phyloP scores from a whole-genome alignment of 2,888 invertebrate species.

The Clusia tigrina region DNA sequence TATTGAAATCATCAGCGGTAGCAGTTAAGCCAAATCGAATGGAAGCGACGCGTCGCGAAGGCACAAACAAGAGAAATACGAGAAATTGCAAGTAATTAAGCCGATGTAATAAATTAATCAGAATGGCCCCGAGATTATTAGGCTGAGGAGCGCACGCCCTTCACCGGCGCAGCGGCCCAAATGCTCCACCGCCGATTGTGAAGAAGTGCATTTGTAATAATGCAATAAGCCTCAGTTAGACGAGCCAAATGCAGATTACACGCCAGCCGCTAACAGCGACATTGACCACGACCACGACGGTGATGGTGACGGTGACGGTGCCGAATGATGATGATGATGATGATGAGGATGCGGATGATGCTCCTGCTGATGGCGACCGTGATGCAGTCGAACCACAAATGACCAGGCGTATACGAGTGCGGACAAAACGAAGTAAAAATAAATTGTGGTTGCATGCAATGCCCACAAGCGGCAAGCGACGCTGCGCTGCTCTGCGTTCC shows the following conservation, averaged over 20 bases:
- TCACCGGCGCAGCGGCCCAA: background rate
- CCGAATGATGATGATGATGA: no score
- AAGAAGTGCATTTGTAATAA: conserved; percentile 4
- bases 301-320: background rate
- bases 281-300: background rate
- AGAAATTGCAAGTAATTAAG: conserved; percentile 52
- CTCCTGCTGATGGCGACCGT: background rate
- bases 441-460: background rate
- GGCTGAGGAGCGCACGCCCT: background rate
- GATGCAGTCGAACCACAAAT: background rate
- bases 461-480: background rate
- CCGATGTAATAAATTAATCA: conserved; percentile 52
- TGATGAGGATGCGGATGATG: background rate
- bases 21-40: background rate
- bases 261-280: background rate
- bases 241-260: background rate
- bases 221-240: background rate
- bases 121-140: conserved; percentile 29
- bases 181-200: no score
- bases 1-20: background rate
- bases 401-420: background rate
- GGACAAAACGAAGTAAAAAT: no score
- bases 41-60: background rate
- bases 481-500: background rate
- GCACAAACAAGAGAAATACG: conserved; percentile 10